A percentile compares a stretch with the other conserved stretches of the same genome.
phyloP scores from a whole-genome alignment of 30 jellyfish, hydroid and myxozoan genomes.

The Aurelia sp. region DNA sequence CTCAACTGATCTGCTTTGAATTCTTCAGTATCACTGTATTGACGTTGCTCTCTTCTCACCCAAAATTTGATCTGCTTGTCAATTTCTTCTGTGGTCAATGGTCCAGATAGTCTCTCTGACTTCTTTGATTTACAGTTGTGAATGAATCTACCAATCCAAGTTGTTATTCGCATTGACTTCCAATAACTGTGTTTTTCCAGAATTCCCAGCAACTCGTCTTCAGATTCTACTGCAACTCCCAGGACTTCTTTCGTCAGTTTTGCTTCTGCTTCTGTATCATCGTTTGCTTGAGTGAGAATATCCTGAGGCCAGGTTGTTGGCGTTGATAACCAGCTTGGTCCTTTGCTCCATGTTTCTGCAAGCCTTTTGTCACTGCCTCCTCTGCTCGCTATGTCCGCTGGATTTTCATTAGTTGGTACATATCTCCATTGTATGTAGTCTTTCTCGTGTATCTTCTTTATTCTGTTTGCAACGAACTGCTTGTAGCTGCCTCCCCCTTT shows the following conservation, averaged over 20 bases:
- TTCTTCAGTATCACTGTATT: not conserved
- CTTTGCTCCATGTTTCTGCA: conserved; percentile 20
- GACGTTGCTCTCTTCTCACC: conserved; percentile 11
- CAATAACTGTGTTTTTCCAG: conserved; percentile 9
- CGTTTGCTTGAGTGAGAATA: not conserved
- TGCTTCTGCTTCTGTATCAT: conserved; percentile 36
- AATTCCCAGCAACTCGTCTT: not conserved
- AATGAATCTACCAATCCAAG: conserved; percentile 57
- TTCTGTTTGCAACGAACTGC: conserved; percentile 51
- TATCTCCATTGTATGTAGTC: conserved; percentile 43
- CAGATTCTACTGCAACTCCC: conserved; percentile 6
- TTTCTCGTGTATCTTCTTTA: conserved; percentile 31
- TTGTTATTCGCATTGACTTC: conserved; percentile 43
- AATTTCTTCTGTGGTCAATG: conserved; percentile 38
- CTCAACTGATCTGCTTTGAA: conserved; percentile 32
- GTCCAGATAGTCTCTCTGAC: conserved; percentile 14
- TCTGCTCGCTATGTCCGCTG: conserved; percentile 66
- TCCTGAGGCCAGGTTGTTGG: conserved; percentile 21
- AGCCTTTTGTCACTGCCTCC: conserved; percentile 30
- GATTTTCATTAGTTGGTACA: conserved; percentile 26
- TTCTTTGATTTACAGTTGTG: conserved; percentile 25
- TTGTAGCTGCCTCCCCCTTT: conserved; percentile 34
- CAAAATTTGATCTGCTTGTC: conserved; percentile 8
- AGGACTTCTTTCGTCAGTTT: conserved; percentile 25
- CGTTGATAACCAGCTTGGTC: conserved; percentile 23